Base-by-base conservation (phyloP, 2,888 invertebrate species). In the Leptura quadrifasciata region DNA sequence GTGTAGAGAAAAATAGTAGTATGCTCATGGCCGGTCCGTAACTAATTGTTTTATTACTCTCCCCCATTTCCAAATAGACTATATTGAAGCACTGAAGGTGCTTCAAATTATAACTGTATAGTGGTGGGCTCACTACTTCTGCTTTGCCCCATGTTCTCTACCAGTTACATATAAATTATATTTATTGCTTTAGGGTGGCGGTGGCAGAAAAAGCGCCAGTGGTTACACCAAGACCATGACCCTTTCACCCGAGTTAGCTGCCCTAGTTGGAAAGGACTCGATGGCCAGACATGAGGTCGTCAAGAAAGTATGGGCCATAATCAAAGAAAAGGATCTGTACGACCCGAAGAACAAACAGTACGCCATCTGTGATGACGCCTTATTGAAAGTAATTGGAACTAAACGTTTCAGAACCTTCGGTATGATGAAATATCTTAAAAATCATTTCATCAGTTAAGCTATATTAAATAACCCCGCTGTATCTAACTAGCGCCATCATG, bases 401-500 rank as follows among this genome's bases (percentile, higher is more conserved):
- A 97, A 97, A 88, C 94, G 97, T 85, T 97, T 98, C 92, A 94
- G 96, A 84, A 96, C 96, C 72, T 98, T 98, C 86, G 98, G 97
- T 79, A 98, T 98, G 98, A 96, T 98, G 95, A 98, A 98, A 89
- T 96, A 96, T 89, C 92, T 98, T 84, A 97, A 97, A 90, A 94
- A 94, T 79, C 98, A 98, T 90, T 97, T 98, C 89, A 90, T 92
- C 86, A 92, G 92, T 85, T 93, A 91, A 91, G 80, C 55, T 76
- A 35, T 74, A 12, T 69, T 67, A 2, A 55, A 39, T n/a, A 8
- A 20, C n/a, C n/a, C 17, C 39, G 15, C 17, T 31, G 60, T 24
- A 65, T 61, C 35, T 35, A 24, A 58, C 67, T 65, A 65, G 57
- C 65, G 39, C 64, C 35, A 2, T 18, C 8, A 47, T 73, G 18